These are phyloP conservation scores for Myathropa florea DNA, from an alignment of 2,888 invertebrate genomes.

Conservation along the genomic window DNA sequence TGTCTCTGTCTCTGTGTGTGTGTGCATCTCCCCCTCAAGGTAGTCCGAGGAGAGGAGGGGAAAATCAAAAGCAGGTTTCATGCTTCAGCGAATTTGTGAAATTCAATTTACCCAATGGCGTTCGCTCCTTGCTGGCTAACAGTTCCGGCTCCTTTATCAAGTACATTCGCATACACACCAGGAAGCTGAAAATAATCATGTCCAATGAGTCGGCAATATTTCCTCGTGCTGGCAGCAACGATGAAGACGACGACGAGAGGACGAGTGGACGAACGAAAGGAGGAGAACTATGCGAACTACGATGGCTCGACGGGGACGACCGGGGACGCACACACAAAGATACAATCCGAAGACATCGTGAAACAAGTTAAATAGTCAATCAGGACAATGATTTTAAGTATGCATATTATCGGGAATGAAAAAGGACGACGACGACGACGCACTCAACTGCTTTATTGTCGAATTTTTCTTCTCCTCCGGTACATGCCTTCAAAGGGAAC, in stretches of 20 bases:
- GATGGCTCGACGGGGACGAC: neutral
- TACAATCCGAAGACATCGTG: slow-evolving; percentile 30
- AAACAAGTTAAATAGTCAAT: slow-evolving; percentile 71
- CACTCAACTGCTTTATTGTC: slow-evolving; percentile 60
- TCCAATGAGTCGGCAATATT: slow-evolving; percentile 71
- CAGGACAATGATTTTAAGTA: slow-evolving; percentile 71
- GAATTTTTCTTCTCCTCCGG: slow-evolving; percentile 19
- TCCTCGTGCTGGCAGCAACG: neutral
- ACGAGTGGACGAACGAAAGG: neutral
- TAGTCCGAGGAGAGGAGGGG: slow-evolving; percentile 9
- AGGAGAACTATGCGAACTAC: neutral
- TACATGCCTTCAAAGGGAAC: slow-evolving; percentile 34
- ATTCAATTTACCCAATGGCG: slow-evolving; percentile 76
- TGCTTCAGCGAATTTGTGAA: slow-evolving; percentile 79
- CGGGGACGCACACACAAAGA: neutral
- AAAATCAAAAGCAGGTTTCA: slow-evolving; percentile 78
- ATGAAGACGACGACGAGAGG: neutral
- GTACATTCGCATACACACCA: slow-evolving; percentile 24
- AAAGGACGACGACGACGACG: slow-evolving; percentile 34
- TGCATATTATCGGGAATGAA: slow-evolving; percentile 64
- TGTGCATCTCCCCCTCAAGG: neutral
- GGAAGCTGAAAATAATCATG: slow-evolving; percentile 68
- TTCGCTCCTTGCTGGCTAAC: slow-evolving; percentile 10
- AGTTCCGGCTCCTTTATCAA: slow-evolving; percentile 10
- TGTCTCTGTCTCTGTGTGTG: neutral